Evolutionary conservation across 1,140 invertebrate genomes (phyloP), one percentile per base, ranked within the genome.

Genomic region (Linepithema humile): DNA sequence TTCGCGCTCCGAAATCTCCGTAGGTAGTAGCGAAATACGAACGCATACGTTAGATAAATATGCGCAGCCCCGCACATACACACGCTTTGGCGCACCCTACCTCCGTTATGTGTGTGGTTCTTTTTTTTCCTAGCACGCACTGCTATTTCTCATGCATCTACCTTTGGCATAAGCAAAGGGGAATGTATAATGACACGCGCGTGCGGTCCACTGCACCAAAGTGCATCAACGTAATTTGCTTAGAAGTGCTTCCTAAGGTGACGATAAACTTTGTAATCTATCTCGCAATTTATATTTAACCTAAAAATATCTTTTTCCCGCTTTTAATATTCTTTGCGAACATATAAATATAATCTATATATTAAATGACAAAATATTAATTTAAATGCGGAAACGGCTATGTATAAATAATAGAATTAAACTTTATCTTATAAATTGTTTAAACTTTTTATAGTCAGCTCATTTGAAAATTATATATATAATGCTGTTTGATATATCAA

Each of bases 161-260:
- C 23, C 23, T 80, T 69, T 69, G 62, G 32, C 35, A 40, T 23
- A 35, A 69, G 75, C 17, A 69, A 80, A 80, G 75, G 65, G 62
- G 75, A 80, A 80, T 80, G 75, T 69, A 43, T 80, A 80, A 80
- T 80, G 75, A 80, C 38, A 64, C 32, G 35, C 60, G n/a, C 60
- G 15, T 7, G 40, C 74, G 48, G 75, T 55, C 48, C 64, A 70
- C 48, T 57, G 64, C 75, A 40, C 9, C 62, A 32, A 57, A 69
- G 26, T 70, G 62, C 75, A 69, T 55, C 23, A 55, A 40, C 62
- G 38, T 17, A 43, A 55, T 80, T 80, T 26, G 26, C 48, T 55
- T 29, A n/a, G 75, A 78, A 80, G 43, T 40, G 15, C 48, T 10
- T 38, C 55, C 23, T 20, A 50, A 67, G 23, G 9, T 2, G 45